Base-by-base conservation (phyloP, 2,113 vertebrate species). In the Bos indicus region DNA sequence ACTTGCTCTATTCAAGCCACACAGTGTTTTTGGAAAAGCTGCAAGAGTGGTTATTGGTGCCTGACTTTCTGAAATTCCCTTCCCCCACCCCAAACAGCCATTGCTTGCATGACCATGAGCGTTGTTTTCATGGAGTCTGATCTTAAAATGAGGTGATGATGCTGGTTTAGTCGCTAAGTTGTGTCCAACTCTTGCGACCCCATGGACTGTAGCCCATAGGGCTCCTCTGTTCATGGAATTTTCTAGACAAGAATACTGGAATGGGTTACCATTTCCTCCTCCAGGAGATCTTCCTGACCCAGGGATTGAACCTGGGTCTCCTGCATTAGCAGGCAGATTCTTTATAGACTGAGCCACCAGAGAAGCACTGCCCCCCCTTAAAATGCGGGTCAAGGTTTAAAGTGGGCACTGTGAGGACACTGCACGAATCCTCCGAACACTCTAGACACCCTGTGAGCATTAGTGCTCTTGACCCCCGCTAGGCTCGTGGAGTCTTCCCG, bases 381-480 rank as follows among this genome's bases (percentile, higher is more conserved):
- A 56, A 56, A 4, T 5, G 6, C 59, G 54, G 15, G 13, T 12
- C 46, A 67, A 28, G 25, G 78, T 40, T 7, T 89, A 51, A 46
- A 56, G 46, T 19, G 23, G 74, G 83, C 9, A 17, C 7, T 13
- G 36, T 2, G 7, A 87, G 52, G 52, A 86, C 43, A 30, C 28
- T 26, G 28, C 5, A 8, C 11, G 21, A 19, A 30, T 7, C 12
- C 19, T 8, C 23, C 1, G 7, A 26, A 40, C 43, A 15, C 33
- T 23, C 13, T 17, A 60, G 81, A 64, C 64, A 28, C 17, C 19
- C 81, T 3, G 13, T 12, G 84, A 26, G 74, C 6, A 2, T 78
- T 5, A 3, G 12, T 4, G 0, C 43, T 14, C 4, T 0, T 5
- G 30, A 26, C 60, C 21, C 40, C 25, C 13, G 7, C 1, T 6